These are phyloP conservation scores for Eupleurogrammus muticus DNA, from an alignment of 2,797 vertebrate species.

Conservation along the genomic window DNA sequence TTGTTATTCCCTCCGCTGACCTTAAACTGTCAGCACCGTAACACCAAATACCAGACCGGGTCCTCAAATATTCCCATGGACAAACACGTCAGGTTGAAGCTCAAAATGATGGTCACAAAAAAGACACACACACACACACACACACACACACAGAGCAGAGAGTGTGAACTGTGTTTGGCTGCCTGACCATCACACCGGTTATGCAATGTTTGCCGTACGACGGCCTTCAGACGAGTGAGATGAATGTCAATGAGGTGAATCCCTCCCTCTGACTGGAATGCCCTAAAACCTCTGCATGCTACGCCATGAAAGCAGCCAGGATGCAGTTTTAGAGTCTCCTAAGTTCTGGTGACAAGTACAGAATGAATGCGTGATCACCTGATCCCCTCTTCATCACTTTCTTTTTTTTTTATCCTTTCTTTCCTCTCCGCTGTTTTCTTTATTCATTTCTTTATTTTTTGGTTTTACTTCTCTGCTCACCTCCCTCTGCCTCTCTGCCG, in stretches of 20 bases:
- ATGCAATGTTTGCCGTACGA: conserved; percentile 68
- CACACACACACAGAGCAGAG: no score
- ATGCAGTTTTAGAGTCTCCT: conserved; percentile 10
- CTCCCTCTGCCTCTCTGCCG: conserved; percentile 58
- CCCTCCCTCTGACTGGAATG: background rate
- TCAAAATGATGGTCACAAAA: conserved; percentile 6
- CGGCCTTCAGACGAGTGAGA: conserved; percentile 42
- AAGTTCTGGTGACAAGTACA: background rate
- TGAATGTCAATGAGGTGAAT: conserved; percentile 55
- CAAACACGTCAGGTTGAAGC: background rate
- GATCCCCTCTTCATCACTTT: conserved; percentile 33
- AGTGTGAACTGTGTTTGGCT: conserved; percentile 33
- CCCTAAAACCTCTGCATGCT: background rate
- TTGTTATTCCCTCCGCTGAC: background rate
- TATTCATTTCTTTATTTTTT: no score
- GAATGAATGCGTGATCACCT: background rate
- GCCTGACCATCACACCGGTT: conserved; percentile 43
- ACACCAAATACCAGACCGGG: background rate
- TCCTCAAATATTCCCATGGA: background rate
- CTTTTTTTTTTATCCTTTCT: conserved; percentile 26
- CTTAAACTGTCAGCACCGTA: background rate
- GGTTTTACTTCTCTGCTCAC: conserved; percentile 41
- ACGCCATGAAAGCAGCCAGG: background rate
- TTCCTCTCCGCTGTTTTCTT: background rate
- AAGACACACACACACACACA: background rate